phyloP scores from a whole-genome alignment of 2,888 invertebrate genomes.

The Conomelus anceps region DNA sequence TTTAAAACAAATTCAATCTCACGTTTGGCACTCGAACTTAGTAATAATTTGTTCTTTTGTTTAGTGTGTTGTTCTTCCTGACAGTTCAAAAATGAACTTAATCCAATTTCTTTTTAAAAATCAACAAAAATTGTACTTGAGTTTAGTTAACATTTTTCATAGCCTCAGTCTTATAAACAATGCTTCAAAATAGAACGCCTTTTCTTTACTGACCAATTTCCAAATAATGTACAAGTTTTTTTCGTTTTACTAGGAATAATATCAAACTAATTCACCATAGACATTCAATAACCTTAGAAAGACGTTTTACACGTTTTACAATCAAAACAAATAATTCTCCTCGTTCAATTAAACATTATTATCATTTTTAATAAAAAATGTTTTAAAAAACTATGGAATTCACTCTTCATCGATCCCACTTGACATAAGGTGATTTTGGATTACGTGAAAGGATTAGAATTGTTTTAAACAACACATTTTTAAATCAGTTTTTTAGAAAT shows the following conservation, averaged over 20 bases:
- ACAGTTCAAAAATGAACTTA: background rate
- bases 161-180: background rate
- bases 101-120: background rate
- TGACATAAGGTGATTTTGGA: too few relatives aligned
- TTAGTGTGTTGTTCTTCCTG: background rate
- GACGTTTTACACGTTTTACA: background rate
- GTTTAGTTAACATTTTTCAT: background rate
- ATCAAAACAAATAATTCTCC: background rate
- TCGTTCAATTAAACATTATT: background rate
- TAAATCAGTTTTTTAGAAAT: too few relatives aligned
- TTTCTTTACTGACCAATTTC: background rate
- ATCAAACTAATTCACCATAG: background rate
- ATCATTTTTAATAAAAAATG: background rate
- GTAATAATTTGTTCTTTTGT: background rate
- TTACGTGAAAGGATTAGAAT: too few relatives aligned
- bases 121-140: background rate
- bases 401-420: too few relatives aligned
- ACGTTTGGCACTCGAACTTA: background rate
- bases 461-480: too few relatives aligned
- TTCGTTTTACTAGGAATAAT: background rate
- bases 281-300: background rate
- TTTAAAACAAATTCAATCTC: background rate
- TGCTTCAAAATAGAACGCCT: background rate
- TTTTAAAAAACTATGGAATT: too few relatives aligned
- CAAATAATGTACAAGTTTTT: background rate